Evolutionary conservation across 2,888 invertebrate genomes (phyloP).

Genomic region (Cloeon dipterum): DNA sequence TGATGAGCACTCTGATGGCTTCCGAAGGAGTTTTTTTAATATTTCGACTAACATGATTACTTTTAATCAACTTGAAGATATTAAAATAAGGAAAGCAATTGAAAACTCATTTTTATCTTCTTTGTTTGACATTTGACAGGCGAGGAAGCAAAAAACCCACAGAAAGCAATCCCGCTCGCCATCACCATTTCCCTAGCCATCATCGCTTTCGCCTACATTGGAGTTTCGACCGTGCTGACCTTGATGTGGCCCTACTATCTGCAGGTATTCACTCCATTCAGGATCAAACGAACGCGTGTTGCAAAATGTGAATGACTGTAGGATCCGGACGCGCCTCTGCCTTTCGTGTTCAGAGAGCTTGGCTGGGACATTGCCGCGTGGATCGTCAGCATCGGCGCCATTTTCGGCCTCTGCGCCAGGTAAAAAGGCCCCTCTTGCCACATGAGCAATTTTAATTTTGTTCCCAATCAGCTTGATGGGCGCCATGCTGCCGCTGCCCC

Average conservation of each 20-base stretch:
- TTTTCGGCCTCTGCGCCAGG: conserved; percentile 29
- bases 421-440: too few species aligned
- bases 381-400: conserved; percentile 28
- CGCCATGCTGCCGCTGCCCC: conserved; percentile 56
- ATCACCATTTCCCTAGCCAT: conserved; percentile 62
- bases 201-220: conserved; percentile 75
- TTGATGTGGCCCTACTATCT: conserved; percentile 64
- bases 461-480: conserved; percentile 54
- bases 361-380: conserved; percentile 24
- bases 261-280: too few species aligned
- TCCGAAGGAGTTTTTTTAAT: too few species aligned
- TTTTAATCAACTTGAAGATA: too few species aligned
- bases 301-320: conserved; percentile 10
- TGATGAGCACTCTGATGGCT: too few species aligned
- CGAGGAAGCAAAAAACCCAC: conserved; percentile 76
- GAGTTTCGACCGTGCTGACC: conserved; percentile 70
- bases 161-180: conserved; percentile 70
- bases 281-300: neutral
- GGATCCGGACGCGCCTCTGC: conserved; percentile 22
- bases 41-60: too few species aligned
- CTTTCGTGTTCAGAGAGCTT: conserved; percentile 22
- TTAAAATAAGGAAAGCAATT: too few species aligned
- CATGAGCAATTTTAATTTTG: too few species aligned
- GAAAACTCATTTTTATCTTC: too few species aligned
- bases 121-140: too few species aligned